phyloP scores from a whole-genome alignment of 1,140 invertebrate genomes.

The Anastatus disparis region DNA sequence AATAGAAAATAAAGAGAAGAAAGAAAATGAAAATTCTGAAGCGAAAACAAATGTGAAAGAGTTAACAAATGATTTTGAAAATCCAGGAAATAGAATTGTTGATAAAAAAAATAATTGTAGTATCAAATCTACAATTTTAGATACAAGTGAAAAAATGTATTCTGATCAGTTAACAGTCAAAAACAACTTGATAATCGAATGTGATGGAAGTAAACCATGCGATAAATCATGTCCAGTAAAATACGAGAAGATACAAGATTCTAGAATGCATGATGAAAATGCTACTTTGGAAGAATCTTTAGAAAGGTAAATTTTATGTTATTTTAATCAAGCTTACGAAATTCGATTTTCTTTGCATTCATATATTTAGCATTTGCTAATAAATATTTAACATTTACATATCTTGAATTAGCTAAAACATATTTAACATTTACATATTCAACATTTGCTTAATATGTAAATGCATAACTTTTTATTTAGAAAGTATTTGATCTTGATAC shows the following conservation, averaged over 20 bases:
- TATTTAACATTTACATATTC: no score
- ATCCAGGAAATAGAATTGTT: constrained; percentile 9
- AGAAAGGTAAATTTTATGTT: constrained; percentile 51
- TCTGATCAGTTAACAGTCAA: constrained; percentile 52
- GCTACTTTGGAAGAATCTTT: constrained; percentile 61
- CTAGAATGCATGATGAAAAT: constrained; percentile 62
- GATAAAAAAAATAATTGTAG: constrained; percentile 7
- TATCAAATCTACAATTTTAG: background rate
- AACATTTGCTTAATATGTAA: no score
- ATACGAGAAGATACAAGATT: constrained; percentile 60
- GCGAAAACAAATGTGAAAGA: constrained; percentile 35
- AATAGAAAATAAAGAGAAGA: constrained; percentile 38
- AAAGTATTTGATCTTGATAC: no score
- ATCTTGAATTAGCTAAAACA: no score
- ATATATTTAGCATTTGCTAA: no score
- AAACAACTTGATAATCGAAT: constrained; percentile 56
- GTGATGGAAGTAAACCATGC: constrained; percentile 50
- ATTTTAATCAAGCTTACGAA: no score
- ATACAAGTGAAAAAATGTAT: background rate
- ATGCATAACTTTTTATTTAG: no score
- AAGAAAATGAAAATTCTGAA: constrained; percentile 39
- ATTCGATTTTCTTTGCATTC: no score
- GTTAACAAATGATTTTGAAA: constrained; percentile 13
- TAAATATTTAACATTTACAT: no score
- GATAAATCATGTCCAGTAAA: constrained; percentile 58